Base-by-base conservation (phyloP, 2,797 vertebrate species). In the Pogonophryne albipinna region DNA sequence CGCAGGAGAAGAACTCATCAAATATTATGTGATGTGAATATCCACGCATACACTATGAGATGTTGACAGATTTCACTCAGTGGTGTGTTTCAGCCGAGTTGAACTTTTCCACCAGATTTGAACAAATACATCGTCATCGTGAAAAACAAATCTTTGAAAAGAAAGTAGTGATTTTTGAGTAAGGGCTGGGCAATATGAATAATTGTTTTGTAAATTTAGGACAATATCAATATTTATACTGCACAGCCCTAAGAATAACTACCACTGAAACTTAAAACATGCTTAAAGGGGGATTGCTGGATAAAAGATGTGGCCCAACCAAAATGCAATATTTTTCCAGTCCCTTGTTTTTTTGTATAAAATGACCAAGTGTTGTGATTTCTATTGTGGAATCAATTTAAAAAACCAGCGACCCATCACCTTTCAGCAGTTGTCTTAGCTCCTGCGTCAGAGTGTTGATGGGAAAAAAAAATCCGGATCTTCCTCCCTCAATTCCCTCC, bases 261-360 rank as follows among this genome's bases (percentile, higher is more conserved):
- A 38, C 9, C 34, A 38, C 6, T 8, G 34, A 38, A 47, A 38
- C 38, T 41, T n/a, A n/a, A 49, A 6, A 66, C 11, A 47, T 58
- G 71, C 74, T 71, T 75, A 79, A 89, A 79, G 74, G 6, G 14
- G 42, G 47, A 57, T 64, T 63, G 53, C 62, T 78, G 64, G 71
- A 65, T 76, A 27, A 27, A 27, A 27, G 27, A 27, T 31, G 46
- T 45, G 10, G 16, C 27, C 50, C 3, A 11, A 61, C 70, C 66
- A 82, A 61, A 59, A 72, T 74, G 56, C 71, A 79, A 84, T 46
- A 71, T 3, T 27, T 16, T 20, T 77, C 27, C 60, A 47, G 34
- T 61, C 11, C 14, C 16, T 13, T 64, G 53, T 41, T 50, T 27
- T 49, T 64, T 53, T 6, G 17, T 44, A 51, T 68, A n/a, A 67